A percentile compares a stretch with the other conserved stretches of the same genome.
These are phyloP conservation scores for Melanotaenia boesemani DNA, from an alignment of 2,797 vertebrate species.

Conservation along the genomic window DNA sequence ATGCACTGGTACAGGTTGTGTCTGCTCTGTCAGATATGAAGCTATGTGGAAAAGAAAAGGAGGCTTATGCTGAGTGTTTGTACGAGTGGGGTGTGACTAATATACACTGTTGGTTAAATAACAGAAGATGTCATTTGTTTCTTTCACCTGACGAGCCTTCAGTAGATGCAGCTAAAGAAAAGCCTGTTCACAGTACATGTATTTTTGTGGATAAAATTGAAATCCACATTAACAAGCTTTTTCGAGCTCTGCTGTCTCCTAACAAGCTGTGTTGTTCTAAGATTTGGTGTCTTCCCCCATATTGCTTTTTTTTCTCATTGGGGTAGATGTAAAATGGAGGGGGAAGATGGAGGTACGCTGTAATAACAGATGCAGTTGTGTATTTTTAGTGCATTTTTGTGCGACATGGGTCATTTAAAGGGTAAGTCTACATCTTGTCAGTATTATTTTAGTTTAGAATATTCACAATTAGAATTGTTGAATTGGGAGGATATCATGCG, in stretches of 20 bases:
- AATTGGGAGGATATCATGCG: slow-evolving; percentile 5
- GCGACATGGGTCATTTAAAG: neutral
- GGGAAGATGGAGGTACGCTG: slow-evolving; percentile 70
- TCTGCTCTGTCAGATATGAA: slow-evolving; percentile 46
- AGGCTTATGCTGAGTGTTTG: slow-evolving; percentile 24
- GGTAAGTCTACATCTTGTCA: neutral
- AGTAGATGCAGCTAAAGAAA: slow-evolving; percentile 42
- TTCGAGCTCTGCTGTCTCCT: slow-evolving; percentile 8
- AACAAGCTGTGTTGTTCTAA: slow-evolving; percentile 26
- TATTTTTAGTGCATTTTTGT: slow-evolving; percentile 23
- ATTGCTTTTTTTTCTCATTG: slow-evolving; percentile 44
- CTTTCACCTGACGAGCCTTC: slow-evolving; percentile 3
- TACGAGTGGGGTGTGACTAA: slow-evolving; percentile 30
- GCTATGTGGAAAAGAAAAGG: slow-evolving; percentile 34
- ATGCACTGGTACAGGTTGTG: slow-evolving; percentile 61
- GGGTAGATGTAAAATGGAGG: slow-evolving; percentile 74
- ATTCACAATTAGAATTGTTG: slow-evolving; percentile 18
- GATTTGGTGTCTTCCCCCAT: slow-evolving; percentile 52
- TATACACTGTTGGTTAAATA: slow-evolving; percentile 36
- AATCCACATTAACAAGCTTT: slow-evolving; percentile 16
- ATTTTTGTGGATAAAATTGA: slow-evolving; percentile 17
- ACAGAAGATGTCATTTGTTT: slow-evolving; percentile 20
- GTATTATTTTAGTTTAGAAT: neutral
- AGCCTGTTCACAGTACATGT: slow-evolving; percentile 33
- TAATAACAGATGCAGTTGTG: slow-evolving; percentile 51